These are phyloP conservation scores for Sthenelais limicola DNA, from an alignment of 2,888 invertebrate species.

Conservation along the genomic window DNA sequence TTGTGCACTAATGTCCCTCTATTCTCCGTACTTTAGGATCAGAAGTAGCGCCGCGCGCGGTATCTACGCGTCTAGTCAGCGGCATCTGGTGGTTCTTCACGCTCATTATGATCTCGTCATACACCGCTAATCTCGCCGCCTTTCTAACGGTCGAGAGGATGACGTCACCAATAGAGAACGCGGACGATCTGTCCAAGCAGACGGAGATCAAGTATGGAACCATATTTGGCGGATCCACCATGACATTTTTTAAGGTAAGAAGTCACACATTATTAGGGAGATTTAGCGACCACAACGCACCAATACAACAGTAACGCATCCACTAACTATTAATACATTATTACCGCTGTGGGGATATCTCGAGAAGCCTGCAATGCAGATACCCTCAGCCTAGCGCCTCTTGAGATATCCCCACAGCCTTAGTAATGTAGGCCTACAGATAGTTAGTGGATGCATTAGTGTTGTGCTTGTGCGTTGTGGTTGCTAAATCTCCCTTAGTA, in stretches of 20 bases:
- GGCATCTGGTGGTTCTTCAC: slow-evolving; percentile 99
- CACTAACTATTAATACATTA: no score
- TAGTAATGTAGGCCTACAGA: no score
- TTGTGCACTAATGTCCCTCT: background rate
- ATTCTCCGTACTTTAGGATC: slow-evolving; percentile 59
- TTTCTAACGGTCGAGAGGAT: slow-evolving; percentile 97
- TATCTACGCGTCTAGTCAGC: slow-evolving; percentile 91
- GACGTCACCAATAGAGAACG: slow-evolving; percentile 95
- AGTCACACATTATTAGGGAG: no score
- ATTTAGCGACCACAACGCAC: no score
- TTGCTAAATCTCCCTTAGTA: no score
- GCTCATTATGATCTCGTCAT: slow-evolving; percentile 96
- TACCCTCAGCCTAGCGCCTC: no score
- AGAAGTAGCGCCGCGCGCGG: slow-evolving; percentile 79
- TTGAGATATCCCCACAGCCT: no score
- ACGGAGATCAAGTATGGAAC: slow-evolving; percentile 95
- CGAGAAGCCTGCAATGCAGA: no score
- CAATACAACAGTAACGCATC: no score
- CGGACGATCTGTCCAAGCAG: slow-evolving; percentile 95
- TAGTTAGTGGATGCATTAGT: no score
- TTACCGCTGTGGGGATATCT: no score
- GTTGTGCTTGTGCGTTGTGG: no score
- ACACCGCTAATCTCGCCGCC: slow-evolving; percentile 97
- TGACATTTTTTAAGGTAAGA: slow-evolving; percentile 88
- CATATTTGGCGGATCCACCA: slow-evolving; percentile 92